phyloP scores from a whole-genome alignment of 2,113 vertebrate species.

The Psittacus erithacus region DNA sequence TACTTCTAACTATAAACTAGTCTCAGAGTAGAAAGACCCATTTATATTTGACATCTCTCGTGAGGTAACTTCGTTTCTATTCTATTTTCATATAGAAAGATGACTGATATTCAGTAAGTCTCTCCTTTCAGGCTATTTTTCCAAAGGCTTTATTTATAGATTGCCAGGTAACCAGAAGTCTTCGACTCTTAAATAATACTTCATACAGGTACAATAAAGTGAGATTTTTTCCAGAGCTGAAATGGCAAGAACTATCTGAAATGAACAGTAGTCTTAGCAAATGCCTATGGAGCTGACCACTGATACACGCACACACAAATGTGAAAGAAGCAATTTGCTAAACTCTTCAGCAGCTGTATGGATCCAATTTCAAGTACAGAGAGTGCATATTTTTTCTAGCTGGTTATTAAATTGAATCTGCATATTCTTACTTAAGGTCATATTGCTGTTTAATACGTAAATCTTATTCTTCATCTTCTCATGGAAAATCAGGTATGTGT shows the following conservation, averaged over 20 bases:
- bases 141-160: slow-evolving; percentile 52
- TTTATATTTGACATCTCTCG: slow-evolving; percentile 23
- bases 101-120: background rate
- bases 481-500: background rate
- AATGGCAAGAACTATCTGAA: slow-evolving; percentile 57
- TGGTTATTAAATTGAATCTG: slow-evolving; percentile 40
- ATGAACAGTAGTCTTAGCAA: slow-evolving; percentile 39
- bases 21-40: background rate
- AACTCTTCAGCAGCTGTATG: slow-evolving; percentile 39
- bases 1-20: background rate
- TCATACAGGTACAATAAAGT: slow-evolving; percentile 13
- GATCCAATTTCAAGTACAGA: slow-evolving; percentile 63
- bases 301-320: background rate
- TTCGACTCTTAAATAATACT: slow-evolving; percentile 59
- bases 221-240: slow-evolving; percentile 28
- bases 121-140: slow-evolving; percentile 40
- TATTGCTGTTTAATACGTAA: background rate
- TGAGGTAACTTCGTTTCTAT: background rate
- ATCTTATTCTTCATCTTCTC: background rate
- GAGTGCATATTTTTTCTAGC: slow-evolving; percentile 35
- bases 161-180: slow-evolving; percentile 73
- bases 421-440: background rate
- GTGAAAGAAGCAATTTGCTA: slow-evolving; percentile 41
- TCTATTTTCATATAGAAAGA: background rate
- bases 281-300: slow-evolving; percentile 7